These are phyloP conservation scores for Aproaerema taeniolella DNA, from an alignment of 2,888 invertebrate species.

Conservation along the genomic window DNA sequence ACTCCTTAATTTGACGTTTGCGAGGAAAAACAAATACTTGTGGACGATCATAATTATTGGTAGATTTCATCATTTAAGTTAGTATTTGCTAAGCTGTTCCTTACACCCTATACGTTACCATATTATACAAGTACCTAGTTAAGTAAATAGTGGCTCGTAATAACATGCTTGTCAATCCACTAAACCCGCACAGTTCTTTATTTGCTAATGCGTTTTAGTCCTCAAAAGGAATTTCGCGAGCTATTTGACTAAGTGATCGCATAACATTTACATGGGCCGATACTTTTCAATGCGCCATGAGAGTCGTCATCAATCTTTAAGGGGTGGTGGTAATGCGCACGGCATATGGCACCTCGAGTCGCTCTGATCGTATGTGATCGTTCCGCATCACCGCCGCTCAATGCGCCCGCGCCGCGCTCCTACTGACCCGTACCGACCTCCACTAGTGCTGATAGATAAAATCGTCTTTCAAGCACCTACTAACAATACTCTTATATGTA, in stretches of 20 bases:
- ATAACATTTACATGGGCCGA: slow-evolving; percentile 74
- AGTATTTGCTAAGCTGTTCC: too few relatives aligned
- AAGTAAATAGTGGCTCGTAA: too few relatives aligned
- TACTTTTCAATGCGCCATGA: slow-evolving; percentile 63
- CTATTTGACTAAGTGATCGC: slow-evolving; percentile 68
- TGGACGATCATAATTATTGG: too few relatives aligned
- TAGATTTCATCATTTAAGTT: too few relatives aligned
- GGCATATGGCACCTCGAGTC: slow-evolving; percentile 64
- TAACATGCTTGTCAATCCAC: too few relatives aligned
- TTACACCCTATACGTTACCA: too few relatives aligned
- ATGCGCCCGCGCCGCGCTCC: slow-evolving; percentile 37
- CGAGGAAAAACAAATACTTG: too few relatives aligned
- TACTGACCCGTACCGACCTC: slow-evolving; percentile 63
- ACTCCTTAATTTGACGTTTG: too few relatives aligned
- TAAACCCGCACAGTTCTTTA: too few relatives aligned
- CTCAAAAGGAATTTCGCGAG: slow-evolving; percentile 40
- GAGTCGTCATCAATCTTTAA: slow-evolving; percentile 69
- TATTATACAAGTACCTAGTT: too few relatives aligned
- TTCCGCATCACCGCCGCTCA: slow-evolving; percentile 53
- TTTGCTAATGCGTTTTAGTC: too few relatives aligned
- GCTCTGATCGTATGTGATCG: slow-evolving; percentile 32
- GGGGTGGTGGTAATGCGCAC: slow-evolving; percentile 65
- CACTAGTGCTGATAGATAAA: slow-evolving; percentile 39
- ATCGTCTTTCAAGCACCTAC: slow-evolving; percentile 42
- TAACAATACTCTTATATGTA: slow-evolving; percentile 27